Conservation (phyloP, 2,888 invertebrate species). For the Aporophyla nigra region DNA sequence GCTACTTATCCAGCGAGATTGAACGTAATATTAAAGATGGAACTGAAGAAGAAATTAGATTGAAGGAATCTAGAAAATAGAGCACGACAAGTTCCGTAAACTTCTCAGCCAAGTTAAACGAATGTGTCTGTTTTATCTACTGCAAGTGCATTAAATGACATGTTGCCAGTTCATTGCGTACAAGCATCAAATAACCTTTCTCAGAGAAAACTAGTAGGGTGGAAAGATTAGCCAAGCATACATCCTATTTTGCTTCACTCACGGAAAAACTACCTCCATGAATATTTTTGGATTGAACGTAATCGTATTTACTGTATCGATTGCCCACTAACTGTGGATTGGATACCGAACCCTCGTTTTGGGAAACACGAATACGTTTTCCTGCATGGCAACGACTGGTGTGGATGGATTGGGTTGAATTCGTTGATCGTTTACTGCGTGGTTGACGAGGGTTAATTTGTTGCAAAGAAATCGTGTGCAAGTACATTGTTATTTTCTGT, state of each 20-base stretch:
- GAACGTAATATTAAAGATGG: neutral
- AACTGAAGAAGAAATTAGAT: neutral
- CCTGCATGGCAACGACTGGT: constrained; percentile 33
- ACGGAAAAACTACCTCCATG: constrained; percentile 54
- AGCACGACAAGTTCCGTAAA: constrained; percentile 6
- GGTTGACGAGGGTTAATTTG: constrained; percentile 40
- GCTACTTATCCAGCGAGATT: neutral
- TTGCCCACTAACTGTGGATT: constrained; percentile 52
- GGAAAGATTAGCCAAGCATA: constrained; percentile 68
- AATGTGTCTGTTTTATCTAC: constrained; percentile 55
- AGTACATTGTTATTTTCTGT: constrained; percentile 16
- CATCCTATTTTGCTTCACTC: constrained; percentile 63
- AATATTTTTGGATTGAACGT: constrained; percentile 52
- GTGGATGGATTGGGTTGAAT: constrained; percentile 31
- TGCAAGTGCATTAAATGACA: constrained; percentile 59
- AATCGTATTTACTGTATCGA: constrained; percentile 52
- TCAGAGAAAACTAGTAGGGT: constrained; percentile 59
- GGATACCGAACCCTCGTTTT: constrained; percentile 46
- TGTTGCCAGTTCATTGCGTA: constrained; percentile 60
- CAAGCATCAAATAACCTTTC: constrained; percentile 62
- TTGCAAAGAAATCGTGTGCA: constrained; percentile 14
- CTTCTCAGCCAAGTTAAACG: constrained; percentile 25
- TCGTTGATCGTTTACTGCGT: constrained; percentile 14
- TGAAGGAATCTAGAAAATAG: neutral
- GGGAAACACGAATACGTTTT: constrained; percentile 45